Evolutionary conservation across 2,888 invertebrate species (phyloP).

Genomic region (Thumatha senex): DNA sequence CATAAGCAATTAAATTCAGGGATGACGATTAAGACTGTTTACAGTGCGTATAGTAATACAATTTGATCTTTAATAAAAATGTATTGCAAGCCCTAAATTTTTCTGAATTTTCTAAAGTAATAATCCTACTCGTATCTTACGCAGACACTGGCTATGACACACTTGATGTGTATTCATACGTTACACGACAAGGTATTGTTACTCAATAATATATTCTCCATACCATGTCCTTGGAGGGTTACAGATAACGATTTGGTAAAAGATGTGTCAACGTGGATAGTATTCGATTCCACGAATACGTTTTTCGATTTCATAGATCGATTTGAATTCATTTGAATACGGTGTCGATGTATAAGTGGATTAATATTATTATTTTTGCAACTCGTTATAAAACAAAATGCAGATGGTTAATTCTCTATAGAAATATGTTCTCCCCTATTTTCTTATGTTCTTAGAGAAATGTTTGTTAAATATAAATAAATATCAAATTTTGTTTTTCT

Average conservation of each 20-base stretch:
- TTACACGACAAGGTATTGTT: slow-evolving; percentile 18
- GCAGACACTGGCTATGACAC: slow-evolving; percentile 26
- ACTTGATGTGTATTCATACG: slow-evolving; percentile 20
- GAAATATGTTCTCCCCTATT: too few species aligned
- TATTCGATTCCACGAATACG: not conserved
- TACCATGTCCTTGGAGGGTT: slow-evolving; percentile 12
- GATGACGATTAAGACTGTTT: too few species aligned
- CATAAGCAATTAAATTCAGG: too few species aligned
- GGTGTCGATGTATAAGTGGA: not conserved
- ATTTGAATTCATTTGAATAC: not conserved
- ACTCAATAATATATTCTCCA: slow-evolving; percentile 20
- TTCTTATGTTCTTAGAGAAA: too few species aligned
- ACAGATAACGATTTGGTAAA: slow-evolving; percentile 10
- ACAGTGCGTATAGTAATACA: too few species aligned
- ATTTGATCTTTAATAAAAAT: too few species aligned
- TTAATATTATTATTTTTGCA: not conserved
- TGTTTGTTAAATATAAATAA: too few species aligned
- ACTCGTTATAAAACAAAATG: not conserved
- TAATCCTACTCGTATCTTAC: slow-evolving; percentile 1
- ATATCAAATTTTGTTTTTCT: too few species aligned
- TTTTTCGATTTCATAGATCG: not conserved
- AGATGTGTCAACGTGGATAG: slow-evolving; percentile 1
- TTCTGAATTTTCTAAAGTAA: not conserved
- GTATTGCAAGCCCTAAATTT: too few species aligned
- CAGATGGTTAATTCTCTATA: too few species aligned